These are phyloP conservation scores for Anguilla anguilla DNA, from an alignment of 2,797 vertebrate genomes.

Conservation along the genomic window DNA sequence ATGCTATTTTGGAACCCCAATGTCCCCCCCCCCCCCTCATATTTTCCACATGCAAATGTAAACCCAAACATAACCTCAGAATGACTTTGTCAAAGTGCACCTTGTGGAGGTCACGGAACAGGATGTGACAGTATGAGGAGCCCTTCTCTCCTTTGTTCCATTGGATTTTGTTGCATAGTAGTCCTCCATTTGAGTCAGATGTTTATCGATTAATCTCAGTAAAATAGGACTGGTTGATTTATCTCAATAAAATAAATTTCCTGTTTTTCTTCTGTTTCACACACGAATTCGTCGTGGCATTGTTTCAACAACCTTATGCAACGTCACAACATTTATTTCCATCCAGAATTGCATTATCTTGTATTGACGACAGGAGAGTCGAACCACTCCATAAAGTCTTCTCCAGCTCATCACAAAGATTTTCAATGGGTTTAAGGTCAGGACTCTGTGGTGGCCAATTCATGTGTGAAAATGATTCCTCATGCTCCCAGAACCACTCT, in stretches of 20 bases:
- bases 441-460: too few species aligned
- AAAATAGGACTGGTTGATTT: conserved; percentile 76
- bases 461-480: too few species aligned
- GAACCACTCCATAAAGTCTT: too few species aligned
- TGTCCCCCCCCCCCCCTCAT: conserved; percentile 9
- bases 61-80: conserved; percentile 43
- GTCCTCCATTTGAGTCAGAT: conserved; percentile 76
- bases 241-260: conserved; percentile 73
- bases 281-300: too few species aligned
- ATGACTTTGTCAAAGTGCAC: conserved; percentile 56
- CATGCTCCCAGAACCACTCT: too few species aligned
- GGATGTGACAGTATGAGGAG: conserved; percentile 66
- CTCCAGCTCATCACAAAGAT: too few species aligned
- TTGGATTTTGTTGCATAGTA: conserved; percentile 77
- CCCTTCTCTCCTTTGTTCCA: conserved; percentile 64
- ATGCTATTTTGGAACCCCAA: conserved; percentile 17
- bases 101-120: conserved; percentile 64
- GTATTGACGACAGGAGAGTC: too few species aligned
- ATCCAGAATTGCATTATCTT: too few species aligned
- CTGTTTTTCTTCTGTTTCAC: conserved; percentile 31
- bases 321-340: too few species aligned
- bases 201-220: conserved; percentile 80
- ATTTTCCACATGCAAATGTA: conserved; percentile 37
- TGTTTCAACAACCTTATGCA: too few species aligned
- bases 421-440: too few species aligned